phyloP scores from a whole-genome alignment of 2,113 vertebrate genomes.

The Pantherophis guttatus region DNA sequence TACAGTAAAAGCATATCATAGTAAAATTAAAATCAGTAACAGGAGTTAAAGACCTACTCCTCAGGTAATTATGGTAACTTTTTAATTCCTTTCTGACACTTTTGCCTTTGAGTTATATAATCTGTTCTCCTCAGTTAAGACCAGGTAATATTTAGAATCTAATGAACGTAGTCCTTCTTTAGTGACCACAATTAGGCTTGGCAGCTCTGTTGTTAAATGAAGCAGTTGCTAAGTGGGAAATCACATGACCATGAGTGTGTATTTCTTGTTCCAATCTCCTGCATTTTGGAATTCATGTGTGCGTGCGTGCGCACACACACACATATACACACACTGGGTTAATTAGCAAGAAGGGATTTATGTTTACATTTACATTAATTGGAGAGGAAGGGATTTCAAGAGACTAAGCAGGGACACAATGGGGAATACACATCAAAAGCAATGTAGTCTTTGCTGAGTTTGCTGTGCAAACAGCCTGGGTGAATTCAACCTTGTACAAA shows the following conservation, averaged over 20 bases:
- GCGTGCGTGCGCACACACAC: too few relatives aligned
- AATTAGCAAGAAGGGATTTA: not conserved
- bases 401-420: not conserved
- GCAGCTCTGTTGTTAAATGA: not conserved
- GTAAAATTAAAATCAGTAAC: not conserved
- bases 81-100: not conserved
- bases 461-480: not conserved
- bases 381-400: not conserved
- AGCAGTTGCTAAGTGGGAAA: not conserved
- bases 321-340: not conserved
- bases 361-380: not conserved
- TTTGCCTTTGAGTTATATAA: not conserved
- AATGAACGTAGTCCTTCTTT: not conserved
- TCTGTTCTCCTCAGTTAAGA: not conserved
- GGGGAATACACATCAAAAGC: not conserved
- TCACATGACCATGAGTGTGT: not conserved
- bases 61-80: not conserved
- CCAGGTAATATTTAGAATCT: not conserved
- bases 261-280: not conserved
- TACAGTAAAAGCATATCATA: not conserved
- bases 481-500: not conserved
- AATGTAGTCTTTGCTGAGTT: not conserved
- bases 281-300: not conserved
- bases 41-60: not conserved
- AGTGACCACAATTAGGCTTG: not conserved